Percentiles rank a stretch among this genome's conserved stretches.
Evolutionary conservation across 2,797 vertebrate species (phyloP).

Genomic region (Holocentrus rufus): DNA sequence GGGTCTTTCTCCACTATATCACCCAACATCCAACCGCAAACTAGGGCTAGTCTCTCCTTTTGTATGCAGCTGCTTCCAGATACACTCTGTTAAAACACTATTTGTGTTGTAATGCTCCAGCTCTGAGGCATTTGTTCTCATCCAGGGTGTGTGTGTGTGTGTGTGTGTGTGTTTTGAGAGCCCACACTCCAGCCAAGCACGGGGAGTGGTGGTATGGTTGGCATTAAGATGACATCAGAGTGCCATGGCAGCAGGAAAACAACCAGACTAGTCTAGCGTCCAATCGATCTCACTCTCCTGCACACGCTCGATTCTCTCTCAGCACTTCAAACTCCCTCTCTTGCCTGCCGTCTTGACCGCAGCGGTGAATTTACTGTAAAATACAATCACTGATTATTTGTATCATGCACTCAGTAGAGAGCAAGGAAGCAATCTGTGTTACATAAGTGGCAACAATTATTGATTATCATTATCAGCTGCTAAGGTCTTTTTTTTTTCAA

Average conservation of each 20-base stretch:
- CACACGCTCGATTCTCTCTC: background rate
- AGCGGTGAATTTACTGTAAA: background rate
- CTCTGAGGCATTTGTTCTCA: conserved; percentile 58
- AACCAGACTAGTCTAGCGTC: conserved; percentile 27
- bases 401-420: background rate
- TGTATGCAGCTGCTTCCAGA: conserved; percentile 36
- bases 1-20: conserved; percentile 21
- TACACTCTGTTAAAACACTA: conserved; percentile 42
- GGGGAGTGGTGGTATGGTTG: conserved; percentile 45
- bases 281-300: conserved; percentile 7
- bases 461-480: too few relatives aligned
- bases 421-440: background rate
- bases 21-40: conserved; percentile 37
- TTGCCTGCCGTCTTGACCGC: background rate
- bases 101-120: conserved; percentile 36
- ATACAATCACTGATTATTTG: conserved; percentile 17
- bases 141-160: conserved; percentile 19
- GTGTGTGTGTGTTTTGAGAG: conserved; percentile 30
- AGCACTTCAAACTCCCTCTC: background rate
- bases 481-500: too few relatives aligned
- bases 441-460: too few relatives aligned
- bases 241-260: conserved; percentile 53
- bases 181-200: conserved; percentile 24
- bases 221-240: conserved; percentile 65
- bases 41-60: conserved; percentile 44